Percentiles rank a stretch among this genome's conserved stretches.
Conservation (phyloP, 2,113 vertebrate genomes). For the Tupaia tana region DNA sequence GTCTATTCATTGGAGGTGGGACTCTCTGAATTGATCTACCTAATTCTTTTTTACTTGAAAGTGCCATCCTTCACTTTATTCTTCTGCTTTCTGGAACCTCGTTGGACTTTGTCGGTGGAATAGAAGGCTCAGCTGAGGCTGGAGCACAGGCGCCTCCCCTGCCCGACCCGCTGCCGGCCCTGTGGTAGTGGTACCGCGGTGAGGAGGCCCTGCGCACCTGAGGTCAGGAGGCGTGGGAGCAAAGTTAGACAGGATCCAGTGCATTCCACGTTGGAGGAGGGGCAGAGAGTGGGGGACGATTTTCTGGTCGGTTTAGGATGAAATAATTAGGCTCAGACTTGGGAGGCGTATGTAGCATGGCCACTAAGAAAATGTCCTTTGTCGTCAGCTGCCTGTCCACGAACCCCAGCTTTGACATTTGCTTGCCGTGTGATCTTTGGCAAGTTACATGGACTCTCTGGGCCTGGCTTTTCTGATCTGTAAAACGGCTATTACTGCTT, state of each 20-base stretch:
- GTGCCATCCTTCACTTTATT: background rate
- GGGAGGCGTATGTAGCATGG: background rate
- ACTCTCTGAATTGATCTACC: background rate
- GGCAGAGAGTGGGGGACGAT: background rate
- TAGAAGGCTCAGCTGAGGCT: background rate
- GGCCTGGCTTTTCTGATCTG: conserved; percentile 4
- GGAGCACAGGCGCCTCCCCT: background rate
- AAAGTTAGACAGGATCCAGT: background rate
- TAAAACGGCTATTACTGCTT: background rate
- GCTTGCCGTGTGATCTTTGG: background rate
- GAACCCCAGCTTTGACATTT: background rate
- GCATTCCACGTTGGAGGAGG: background rate
- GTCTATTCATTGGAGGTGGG: background rate
- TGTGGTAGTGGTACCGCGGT: background rate
- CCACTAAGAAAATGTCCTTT: background rate
- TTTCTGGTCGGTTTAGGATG: background rate
- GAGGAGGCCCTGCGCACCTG: background rate
- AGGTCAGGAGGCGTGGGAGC: background rate
- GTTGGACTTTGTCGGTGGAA: background rate
- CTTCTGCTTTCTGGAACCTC: background rate
- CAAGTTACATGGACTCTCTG: background rate
- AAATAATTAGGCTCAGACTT: background rate
- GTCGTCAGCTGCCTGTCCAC: background rate
- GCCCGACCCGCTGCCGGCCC: background rate
- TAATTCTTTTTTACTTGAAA: background rate